Percentiles rank a stretch among this genome's conserved stretches.
phyloP scores from a whole-genome alignment of 1,140 invertebrate species.

The Aporrectodea caliginosa region DNA sequence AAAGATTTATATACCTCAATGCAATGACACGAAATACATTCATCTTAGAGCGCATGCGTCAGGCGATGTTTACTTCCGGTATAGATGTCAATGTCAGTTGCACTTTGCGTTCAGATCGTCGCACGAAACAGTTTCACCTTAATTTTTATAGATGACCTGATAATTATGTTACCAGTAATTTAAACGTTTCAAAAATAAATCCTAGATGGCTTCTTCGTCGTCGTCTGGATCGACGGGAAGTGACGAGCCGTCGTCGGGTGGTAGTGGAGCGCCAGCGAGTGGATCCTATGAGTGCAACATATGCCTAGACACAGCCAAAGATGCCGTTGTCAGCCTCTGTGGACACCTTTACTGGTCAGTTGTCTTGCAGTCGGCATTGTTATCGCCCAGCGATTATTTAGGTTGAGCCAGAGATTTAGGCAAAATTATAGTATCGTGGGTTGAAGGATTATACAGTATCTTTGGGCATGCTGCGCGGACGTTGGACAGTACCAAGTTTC shows the following conservation, averaged over 20 bases:
- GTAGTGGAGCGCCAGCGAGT: neutral
- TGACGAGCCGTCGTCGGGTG: neutral
- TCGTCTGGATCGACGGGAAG: neutral
- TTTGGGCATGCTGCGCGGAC: too few species aligned
- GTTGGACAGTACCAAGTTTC: too few species aligned
- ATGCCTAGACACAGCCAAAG: neutral
- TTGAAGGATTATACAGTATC: too few species aligned
- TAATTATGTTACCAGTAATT: neutral
- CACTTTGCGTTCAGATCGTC: neutral
- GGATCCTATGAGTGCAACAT: neutral
- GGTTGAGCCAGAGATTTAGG: too few species aligned
- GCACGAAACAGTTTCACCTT: neutral
- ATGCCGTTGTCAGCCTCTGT: neutral
- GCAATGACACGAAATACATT: too few species aligned
- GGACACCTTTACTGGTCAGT: neutral
- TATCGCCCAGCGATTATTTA: too few species aligned
- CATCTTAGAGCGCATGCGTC: neutral
- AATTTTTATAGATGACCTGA: neutral
- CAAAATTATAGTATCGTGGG: too few species aligned
- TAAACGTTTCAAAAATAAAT: too few species aligned
- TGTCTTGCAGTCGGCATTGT: too few species aligned
- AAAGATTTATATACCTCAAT: too few species aligned
- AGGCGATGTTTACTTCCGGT: neutral
- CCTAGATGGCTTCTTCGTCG: constrained; percentile 1
- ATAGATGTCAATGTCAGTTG: neutral